Base-by-base conservation (phyloP, 2,888 invertebrate genomes). In the Dasysyrphus tricinctus region DNA sequence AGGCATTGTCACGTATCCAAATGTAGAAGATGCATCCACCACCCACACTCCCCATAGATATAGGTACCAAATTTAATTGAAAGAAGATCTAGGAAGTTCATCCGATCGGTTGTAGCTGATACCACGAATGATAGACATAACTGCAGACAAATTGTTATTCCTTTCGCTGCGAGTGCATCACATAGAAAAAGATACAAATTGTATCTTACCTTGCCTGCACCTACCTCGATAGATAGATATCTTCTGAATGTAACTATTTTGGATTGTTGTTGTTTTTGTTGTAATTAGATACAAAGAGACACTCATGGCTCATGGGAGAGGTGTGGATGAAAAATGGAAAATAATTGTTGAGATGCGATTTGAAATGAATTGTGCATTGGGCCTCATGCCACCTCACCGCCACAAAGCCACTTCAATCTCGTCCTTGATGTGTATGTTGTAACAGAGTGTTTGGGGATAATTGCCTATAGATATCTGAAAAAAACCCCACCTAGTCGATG, bases 251-350 rank as follows among this genome's bases (percentile, higher is more conserved):
- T 67, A 65, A 69, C 49, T 44, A 67, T 61, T 70, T 32, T 34
- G 4, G 29, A 54, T 59, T 37, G 34, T 57, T 34, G 12, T 63
- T 47, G 19, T 49, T 67, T 37, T 61, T 42, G 39, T 59, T 67
- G 39, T 51, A 70, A 65, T 73, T 63, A 67, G 49, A 65, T 59
- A 72, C 65, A 78, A 44, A 65, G 54, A 54, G 32, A 76, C 76
- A 79, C 19, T 19, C 42, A 24, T 24, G 7, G 16, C 37, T 32
- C 70, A 72, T 42, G 76, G 47, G 44, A 29, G 79, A 86, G 87
- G 83, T 87, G 87, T 79, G 83, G 83, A 87, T 79, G 83, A 83
- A 83, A 87, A 87, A 87, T 87, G 75, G 67, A 87, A 79, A 87
- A 83, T 83, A 83, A 87, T 87, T 79, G 87, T 79, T 70, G 44